Base-by-base conservation (phyloP, 2,113 vertebrate species). In the Thalassoma bifasciatum region DNA sequence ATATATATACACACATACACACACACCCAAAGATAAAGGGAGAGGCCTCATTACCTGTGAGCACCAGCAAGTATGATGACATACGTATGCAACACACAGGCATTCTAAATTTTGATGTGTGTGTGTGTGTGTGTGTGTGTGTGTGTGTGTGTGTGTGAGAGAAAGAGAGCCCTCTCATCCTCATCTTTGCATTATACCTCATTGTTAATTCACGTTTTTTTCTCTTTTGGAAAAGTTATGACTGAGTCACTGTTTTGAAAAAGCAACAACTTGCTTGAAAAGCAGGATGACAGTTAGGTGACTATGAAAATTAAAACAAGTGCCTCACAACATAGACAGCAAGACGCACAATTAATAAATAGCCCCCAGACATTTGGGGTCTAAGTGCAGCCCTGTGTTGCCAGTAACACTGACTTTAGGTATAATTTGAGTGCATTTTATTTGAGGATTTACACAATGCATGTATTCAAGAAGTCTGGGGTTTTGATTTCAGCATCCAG, bases 21-120 rank as follows among this genome's bases (percentile, higher is more conserved):
- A 51, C 68, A 66, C 36, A 83, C 62, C 40, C 46, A 38, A 40
- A 85, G 64, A 82, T 70, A 36, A 86, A 82, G 76, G 61, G 4
- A 59, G 72, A 11, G 37, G 62, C 61, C 70, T 77, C 77, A 75
- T 84, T 84, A 86, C 79, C 77, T 86, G 77, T 17, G 68, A 77
- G 77, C 56, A 54, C 65, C 37, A 62, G 60, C 14, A 14, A 11
- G 22, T 52, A 83, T 91, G 83, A 90, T 89, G 85, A 85, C 84
- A 89, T 86, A 80, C 57, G 73, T 66, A 77, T 73, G 88, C 37
- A 89, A 84, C 12, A 52, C 30, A 51, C 7, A 8, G 51, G 44
- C 71, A 52, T 44, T 60, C 30, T 49, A 14, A 58, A 11, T 8
- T 3, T 21, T 21, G 46, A 23, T 34, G 14, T 54, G 51, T 30